Evolutionary conservation across 2,797 vertebrate genomes (phyloP), one percentile per base, ranked within the genome.

Genomic region (Spheniscus humboldti): DNA sequence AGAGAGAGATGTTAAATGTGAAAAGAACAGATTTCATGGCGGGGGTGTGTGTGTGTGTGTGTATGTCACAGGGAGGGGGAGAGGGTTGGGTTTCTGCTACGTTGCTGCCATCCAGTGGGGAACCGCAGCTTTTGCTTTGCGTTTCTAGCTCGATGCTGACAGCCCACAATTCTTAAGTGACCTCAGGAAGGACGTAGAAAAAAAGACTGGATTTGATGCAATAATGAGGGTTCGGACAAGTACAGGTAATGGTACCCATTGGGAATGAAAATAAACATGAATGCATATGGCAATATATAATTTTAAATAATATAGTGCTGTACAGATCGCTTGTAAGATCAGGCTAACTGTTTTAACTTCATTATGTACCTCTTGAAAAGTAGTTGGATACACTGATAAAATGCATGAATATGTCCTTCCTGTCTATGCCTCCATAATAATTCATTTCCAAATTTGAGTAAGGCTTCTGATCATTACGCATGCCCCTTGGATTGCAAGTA

Each of bases 161-260:
- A 98, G 99, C 62, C 97, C 98, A 7, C 99, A 99, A 79, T 99
- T 99, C 97, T 95, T 99, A 66, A 98, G 95, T 35, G 99, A 99
- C 92, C 98, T 99, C 91, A 98, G 98, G 94, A 99, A 98, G 85
- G 98, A 99, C 13, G 93, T 99, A 52, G 98, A 98, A 92, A 99
- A 99, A 96, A 97, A 95, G 86, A 98, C 99, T 7, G 99, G 99
- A 41, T 99, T 99, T 74, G 99, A 99, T 83, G 99, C 98, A 31
- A 98, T 99, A 41, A 99, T 99, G 99, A 98, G 99, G 19, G 98
- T 99, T 73, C 99, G 99, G 33, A 99, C 99, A 88, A 99, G 99
- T 86, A 99, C 99, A 98, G 99, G 99, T 99, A 97, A 97, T 5
- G 25, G n/a, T 35, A 22, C 15, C 23, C 6, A 1, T 16, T 9